These are phyloP conservation scores for Oreonectes daqikongensis DNA, from an alignment of 2,797 vertebrate species.

Conservation along the genomic window DNA sequence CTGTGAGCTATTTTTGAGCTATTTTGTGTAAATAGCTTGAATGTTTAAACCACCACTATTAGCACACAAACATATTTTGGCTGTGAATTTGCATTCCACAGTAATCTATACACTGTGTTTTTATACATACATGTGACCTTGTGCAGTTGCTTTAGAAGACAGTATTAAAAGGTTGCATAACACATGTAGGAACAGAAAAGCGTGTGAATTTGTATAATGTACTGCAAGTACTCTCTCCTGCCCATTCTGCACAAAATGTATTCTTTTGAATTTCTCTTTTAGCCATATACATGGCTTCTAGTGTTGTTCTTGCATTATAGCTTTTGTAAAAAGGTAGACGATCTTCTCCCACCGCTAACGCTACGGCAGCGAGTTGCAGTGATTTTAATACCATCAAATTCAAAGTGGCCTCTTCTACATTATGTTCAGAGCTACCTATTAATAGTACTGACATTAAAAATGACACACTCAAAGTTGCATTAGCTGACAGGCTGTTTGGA, in stretches of 20 bases:
- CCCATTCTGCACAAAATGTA: slow-evolving; percentile 9
- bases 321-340: slow-evolving; percentile 18
- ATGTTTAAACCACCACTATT: neutral
- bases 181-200: neutral
- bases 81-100: neutral
- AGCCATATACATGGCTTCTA: slow-evolving; percentile 8
- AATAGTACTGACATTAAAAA: slow-evolving; percentile 46
- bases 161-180: slow-evolving; percentile 26
- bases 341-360: slow-evolving; percentile 9
- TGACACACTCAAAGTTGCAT: slow-evolving; percentile 48
- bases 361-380: slow-evolving; percentile 8
- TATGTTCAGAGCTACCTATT: slow-evolving; percentile 40
- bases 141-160: neutral
- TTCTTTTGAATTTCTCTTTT: slow-evolving; percentile 16
- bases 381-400: slow-evolving; percentile 45
- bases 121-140: neutral
- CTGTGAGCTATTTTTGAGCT: neutral
- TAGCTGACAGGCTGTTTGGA: slow-evolving; percentile 38
- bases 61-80: neutral
- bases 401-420: slow-evolving; percentile 42
- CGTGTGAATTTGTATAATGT: slow-evolving; percentile 35
- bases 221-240: slow-evolving; percentile 19
- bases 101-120: neutral
- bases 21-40: too few species aligned
- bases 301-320: slow-evolving; percentile 28